Conservation (phyloP, 2,797 vertebrate species). For the Tapirus indicus region DNA sequence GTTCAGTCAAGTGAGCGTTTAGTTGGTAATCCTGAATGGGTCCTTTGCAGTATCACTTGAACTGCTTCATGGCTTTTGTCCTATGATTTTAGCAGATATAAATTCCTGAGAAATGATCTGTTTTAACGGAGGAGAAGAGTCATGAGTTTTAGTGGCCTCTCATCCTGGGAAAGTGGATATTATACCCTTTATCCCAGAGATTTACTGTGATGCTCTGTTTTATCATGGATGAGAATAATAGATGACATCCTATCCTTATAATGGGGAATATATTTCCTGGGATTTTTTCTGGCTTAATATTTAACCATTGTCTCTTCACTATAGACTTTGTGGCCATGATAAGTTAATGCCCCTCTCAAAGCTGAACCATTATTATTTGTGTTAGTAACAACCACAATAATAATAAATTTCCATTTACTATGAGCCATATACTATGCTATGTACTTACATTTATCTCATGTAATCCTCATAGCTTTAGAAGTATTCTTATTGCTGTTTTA, state of each 20-base stretch:
- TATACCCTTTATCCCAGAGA: constrained; percentile 17
- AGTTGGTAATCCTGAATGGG: neutral
- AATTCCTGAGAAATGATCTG: neutral
- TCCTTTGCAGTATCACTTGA: neutral
- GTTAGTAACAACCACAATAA: neutral
- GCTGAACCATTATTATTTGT: constrained; percentile 41
- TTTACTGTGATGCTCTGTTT: neutral
- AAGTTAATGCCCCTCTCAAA: neutral
- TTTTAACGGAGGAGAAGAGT: neutral
- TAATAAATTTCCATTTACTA: neutral
- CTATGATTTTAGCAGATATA: constrained; percentile 1
- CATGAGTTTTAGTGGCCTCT: constrained; percentile 46
- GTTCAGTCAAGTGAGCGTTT: neutral
- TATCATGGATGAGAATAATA: neutral
- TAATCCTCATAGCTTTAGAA: neutral
- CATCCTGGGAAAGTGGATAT: neutral
- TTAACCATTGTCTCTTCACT: constrained; percentile 31
- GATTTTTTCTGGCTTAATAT: neutral
- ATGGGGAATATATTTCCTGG: neutral
- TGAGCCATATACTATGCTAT: neutral
- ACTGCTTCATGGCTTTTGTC: neutral
- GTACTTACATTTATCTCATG: neutral
- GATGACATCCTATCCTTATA: neutral
- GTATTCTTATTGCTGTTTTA: neutral
- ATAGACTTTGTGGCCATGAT: neutral